Conservation (phyloP, 2,113 vertebrate genomes). For the Haemorhous mexicanus region DNA sequence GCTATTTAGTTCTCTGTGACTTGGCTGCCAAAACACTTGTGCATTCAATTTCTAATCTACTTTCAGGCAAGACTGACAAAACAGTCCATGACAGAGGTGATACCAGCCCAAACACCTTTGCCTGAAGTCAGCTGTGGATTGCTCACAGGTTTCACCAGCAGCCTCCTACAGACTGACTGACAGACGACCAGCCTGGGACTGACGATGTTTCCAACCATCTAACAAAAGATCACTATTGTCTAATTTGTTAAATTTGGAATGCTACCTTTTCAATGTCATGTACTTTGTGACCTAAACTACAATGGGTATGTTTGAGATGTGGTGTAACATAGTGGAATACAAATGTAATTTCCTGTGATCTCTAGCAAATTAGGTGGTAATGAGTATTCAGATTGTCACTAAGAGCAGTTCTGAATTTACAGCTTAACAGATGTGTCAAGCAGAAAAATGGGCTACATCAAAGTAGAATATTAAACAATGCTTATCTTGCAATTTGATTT, state of each 20-base stretch:
- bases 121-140: not conserved
- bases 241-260: not conserved
- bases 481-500: not conserved
- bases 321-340: not conserved
- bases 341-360: not conserved
- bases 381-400: not conserved
- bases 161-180: not conserved
- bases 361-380: not conserved
- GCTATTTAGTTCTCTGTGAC: not conserved
- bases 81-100: not conserved
- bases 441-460: not conserved
- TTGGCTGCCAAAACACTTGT: not conserved
- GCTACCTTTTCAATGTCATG: not conserved
- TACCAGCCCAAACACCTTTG: not conserved
- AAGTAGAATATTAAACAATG: not conserved
- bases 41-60: not conserved
- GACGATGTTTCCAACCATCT: not conserved
- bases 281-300: not conserved
- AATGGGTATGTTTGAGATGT: not conserved
- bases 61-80: not conserved
- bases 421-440: not conserved
- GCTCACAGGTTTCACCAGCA: not conserved
- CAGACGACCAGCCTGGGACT: not conserved
- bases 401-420: not conserved
- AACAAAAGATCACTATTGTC: not conserved